Evolutionary conservation across 2,888 invertebrate species (phyloP).

Genomic region (Hypena proboscidalis): DNA sequence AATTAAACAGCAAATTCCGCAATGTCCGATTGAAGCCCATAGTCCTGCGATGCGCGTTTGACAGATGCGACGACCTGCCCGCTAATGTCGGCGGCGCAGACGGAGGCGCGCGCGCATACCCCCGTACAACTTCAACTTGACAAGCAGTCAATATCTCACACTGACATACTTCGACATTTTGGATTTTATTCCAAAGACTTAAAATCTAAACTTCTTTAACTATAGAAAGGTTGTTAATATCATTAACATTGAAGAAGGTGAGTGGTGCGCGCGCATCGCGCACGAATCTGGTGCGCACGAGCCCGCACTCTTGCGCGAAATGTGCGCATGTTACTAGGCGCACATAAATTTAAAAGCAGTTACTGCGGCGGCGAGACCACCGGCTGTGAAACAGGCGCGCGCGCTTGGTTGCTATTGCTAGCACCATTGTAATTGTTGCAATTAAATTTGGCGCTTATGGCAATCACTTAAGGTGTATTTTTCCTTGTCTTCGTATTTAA

Average conservation of each 20-base stretch:
- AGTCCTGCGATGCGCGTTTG: too few species aligned
- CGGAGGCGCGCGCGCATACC: too few species aligned
- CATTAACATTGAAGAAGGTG: neutral
- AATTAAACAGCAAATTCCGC: too few species aligned
- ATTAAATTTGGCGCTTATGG: slow-evolving; percentile 16
- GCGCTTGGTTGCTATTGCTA: slow-evolving; percentile 27
- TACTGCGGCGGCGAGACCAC: slow-evolving; percentile 18
- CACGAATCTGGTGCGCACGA: slow-evolving; percentile 71
- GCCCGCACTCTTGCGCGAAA: slow-evolving; percentile 81
- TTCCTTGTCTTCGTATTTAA: neutral
- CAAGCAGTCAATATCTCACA: too few species aligned
- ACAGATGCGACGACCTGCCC: too few species aligned
- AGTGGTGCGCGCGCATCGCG: slow-evolving; percentile 65
- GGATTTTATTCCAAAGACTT: too few species aligned
- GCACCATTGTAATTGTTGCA: neutral
- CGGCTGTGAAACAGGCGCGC: slow-evolving; percentile 31
- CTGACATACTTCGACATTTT: too few species aligned
- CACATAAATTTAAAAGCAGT: slow-evolving; percentile 47
- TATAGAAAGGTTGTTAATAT: neutral
- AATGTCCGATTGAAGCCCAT: too few species aligned
- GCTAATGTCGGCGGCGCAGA: too few species aligned
- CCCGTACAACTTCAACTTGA: too few species aligned
- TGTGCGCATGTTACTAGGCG: slow-evolving; percentile 80
- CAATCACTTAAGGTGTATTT: neutral
- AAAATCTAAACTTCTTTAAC: neutral